phyloP scores from a whole-genome alignment of 2,797 vertebrate species.

The Enteromius afrohamiltoni region DNA sequence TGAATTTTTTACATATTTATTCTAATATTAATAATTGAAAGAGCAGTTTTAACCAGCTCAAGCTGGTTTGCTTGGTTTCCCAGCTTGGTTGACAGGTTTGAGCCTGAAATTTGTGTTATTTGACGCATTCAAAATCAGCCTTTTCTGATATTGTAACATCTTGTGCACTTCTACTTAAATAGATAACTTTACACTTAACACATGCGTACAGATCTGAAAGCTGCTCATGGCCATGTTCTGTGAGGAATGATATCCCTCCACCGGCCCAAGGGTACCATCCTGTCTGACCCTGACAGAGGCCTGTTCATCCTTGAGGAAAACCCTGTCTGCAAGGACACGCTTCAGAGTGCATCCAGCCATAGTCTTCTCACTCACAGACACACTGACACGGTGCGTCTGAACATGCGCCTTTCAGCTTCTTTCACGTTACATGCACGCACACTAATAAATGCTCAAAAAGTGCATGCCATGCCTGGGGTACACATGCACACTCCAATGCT shows the following conservation, averaged over 20 bases:
- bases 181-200: constrained; percentile 9
- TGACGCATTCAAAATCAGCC: neutral
- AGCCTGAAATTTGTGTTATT: neutral
- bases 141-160: neutral
- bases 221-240: constrained; percentile 42
- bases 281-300: constrained; percentile 52
- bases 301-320: constrained; percentile 46
- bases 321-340: constrained; percentile 45
- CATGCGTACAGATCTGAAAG: constrained; percentile 20
- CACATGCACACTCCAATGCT: neutral
- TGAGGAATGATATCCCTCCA: constrained; percentile 60
- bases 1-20: neutral
- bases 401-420: neutral
- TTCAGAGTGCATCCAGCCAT: constrained; percentile 23
- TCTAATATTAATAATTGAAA: neutral
- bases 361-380: constrained; percentile 38
- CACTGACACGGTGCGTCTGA: neutral
- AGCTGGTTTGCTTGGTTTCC: neutral
- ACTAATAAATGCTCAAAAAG: constrained; percentile 2
- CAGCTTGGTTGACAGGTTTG: neutral
- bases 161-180: neutral
- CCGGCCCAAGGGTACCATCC: constrained; percentile 54
- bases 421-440: neutral
- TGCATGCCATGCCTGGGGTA: neutral
- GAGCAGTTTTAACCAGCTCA: neutral